Conservation (phyloP, 2,113 vertebrate genomes). For the Montifringilla adamsi region DNA sequence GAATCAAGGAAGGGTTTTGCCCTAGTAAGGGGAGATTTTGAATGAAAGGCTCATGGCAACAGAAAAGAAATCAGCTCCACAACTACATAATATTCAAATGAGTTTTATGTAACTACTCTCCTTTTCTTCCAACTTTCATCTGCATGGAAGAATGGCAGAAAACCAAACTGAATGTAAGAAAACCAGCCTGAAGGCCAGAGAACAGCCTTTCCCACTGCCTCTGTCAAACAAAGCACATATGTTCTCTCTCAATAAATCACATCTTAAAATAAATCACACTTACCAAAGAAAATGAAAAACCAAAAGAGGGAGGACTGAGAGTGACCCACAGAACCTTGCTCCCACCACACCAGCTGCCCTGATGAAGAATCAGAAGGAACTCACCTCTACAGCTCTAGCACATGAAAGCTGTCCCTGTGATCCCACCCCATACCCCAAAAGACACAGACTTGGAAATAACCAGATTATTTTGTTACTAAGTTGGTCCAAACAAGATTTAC, state of each 20-base stretch:
- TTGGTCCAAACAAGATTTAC: background rate
- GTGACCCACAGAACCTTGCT: background rate
- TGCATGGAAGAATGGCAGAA: background rate
- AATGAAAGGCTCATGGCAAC: background rate
- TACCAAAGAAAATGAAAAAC: background rate
- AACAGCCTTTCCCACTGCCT: background rate
- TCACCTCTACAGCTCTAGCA: background rate
- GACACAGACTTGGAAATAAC: background rate
- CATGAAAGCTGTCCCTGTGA: background rate
- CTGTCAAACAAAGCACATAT: background rate
- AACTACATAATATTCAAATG: constrained; percentile 43
- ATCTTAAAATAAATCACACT: background rate
- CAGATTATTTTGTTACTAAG: background rate
- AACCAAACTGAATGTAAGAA: background rate
- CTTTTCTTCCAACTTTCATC: constrained; percentile 1
- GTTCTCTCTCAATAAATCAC: background rate
- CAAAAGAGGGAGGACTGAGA: background rate
- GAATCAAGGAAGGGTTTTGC: background rate
- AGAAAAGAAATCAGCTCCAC: constrained; percentile 30
- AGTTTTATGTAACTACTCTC: constrained; percentile 50
- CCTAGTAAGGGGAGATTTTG: background rate
- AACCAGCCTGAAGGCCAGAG: background rate
- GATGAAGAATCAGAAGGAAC: background rate
- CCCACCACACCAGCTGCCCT: background rate
- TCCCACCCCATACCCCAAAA: background rate